Evolutionary conservation across 2,113 vertebrate genomes (phyloP), one percentile per base, ranked within the genome.

Genomic region (Cyprinodon brontotheroides): DNA sequence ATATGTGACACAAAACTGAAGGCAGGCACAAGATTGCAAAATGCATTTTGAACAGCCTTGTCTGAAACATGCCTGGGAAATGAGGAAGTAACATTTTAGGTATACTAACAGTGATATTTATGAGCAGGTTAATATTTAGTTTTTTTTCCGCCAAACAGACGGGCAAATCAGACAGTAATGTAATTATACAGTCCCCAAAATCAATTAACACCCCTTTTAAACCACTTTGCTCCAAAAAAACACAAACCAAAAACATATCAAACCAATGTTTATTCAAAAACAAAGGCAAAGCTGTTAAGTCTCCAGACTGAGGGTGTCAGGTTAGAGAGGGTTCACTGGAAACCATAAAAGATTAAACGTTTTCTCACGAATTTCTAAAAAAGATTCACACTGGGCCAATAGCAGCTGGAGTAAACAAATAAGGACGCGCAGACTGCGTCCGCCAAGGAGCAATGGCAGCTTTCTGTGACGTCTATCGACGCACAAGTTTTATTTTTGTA

Each of bases 221-320:
- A 39, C 11, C 2, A 8, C 38, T 63, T 80, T 65, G 3, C 40
- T 65, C 8, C 12, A 5, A 36, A 37, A 11, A n/a, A 74, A 17
- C 63, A 0, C 22, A 22, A 64, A 53, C 1, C 37, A 70, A 41
- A 5, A 48, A 38, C 9, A 64, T 15, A 61, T 8, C 20, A 36
- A 59, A 36, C 11, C 3, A 65, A 57, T 62, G 39, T 64, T 57
- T 43, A 45, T 14, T 8, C 36, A 38, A n/a, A 79, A 9, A 45
- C 4, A 59, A 48, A 41, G 8, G 22, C 41, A 79, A 8, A 41
- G 3, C 15, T 50, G 4, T 29, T 29, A 15, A 38, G 9, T 29
- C 41, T 14, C 11, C 70, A 41, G 6, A 65, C 13, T 15, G 29
- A 45, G 59, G 45, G 70, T 57, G 61, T 74, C 77, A 77, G 68